A percentile compares a stretch with the other conserved stretches of the same genome.
Evolutionary conservation across 1,140 invertebrate genomes (phyloP).

Genomic region (Dendroctonus valens): DNA sequence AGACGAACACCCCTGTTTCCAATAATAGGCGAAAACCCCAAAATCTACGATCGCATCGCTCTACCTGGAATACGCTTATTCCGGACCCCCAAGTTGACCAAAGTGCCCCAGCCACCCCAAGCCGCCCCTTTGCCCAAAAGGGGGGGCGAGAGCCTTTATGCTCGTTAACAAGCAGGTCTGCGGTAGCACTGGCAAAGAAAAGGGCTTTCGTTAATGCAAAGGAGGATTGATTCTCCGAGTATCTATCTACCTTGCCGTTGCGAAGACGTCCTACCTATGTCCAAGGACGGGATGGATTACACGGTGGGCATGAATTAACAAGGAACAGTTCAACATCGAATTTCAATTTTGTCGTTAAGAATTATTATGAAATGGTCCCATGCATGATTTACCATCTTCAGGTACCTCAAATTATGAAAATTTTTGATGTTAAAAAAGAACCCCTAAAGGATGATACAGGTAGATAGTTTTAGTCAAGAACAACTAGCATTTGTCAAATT

Average conservation of each 20-base stretch:
- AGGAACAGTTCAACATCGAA: no score
- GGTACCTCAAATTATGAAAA: no score
- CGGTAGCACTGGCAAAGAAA: conserved; percentile 40
- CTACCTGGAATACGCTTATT: conserved; percentile 30
- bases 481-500: no score
- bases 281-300: conserved; percentile 7
- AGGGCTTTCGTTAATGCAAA: conserved; percentile 47
- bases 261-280: conserved; percentile 31
- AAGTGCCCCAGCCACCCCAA: conserved; percentile 13
- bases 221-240: conserved; percentile 46
- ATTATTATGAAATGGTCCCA: no score
- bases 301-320: neutral
- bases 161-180: conserved; percentile 40
- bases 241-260: conserved; percentile 41
- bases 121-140: neutral
- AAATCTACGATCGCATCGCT: conserved; percentile 18
- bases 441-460: no score
- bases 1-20: conserved; percentile 3
- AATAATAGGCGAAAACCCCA: conserved; percentile 26
- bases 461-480: no score
- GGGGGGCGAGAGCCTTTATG: conserved; percentile 31
- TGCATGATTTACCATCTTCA: no score
- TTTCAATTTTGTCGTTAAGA: no score
- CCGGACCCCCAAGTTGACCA: conserved; percentile 26
- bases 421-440: no score